phyloP scores from a whole-genome alignment of 2,888 invertebrate genomes.

The Eupithecia vulgata region DNA sequence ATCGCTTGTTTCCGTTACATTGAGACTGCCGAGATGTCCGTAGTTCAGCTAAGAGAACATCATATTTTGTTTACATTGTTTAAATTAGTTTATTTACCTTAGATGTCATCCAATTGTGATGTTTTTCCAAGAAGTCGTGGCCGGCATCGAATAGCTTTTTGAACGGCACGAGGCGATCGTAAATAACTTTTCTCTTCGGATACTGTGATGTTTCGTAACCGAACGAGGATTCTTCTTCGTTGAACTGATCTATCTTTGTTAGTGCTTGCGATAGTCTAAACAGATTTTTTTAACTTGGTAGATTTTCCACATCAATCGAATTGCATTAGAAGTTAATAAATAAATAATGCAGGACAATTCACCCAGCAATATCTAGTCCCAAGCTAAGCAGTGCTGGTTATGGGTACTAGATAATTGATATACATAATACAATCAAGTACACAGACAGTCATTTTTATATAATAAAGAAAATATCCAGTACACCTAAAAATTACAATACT shows the following conservation, averaged over 20 bases:
- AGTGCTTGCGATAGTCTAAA: slow-evolving; percentile 88
- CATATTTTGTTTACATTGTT: background rate
- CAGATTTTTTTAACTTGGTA: background rate
- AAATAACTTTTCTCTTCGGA: slow-evolving; percentile 90
- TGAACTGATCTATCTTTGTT: slow-evolving; percentile 93
- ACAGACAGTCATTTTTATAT: no score
- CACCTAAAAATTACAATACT: no score
- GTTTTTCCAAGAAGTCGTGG: slow-evolving; percentile 92
- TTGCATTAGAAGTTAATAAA: no score
- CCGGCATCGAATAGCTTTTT: slow-evolving; percentile 95
- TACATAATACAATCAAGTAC: no score
- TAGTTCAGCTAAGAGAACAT: background rate
- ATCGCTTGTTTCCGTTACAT: background rate
- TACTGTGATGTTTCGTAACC: slow-evolving; percentile 95
- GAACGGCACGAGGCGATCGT: slow-evolving; percentile 92
- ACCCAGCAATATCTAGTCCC: no score
- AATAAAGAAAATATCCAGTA: no score
- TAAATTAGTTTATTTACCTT: slow-evolving; percentile 59
- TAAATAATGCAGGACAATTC: no score
- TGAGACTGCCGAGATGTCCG: background rate
- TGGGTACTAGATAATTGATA: no score
- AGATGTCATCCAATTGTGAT: slow-evolving; percentile 93
- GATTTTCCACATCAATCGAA: background rate
- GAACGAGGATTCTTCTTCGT: slow-evolving; percentile 94
- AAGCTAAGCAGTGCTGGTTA: no score